Conservation (phyloP, 2,888 invertebrate species). For the Unio delphinus region DNA sequence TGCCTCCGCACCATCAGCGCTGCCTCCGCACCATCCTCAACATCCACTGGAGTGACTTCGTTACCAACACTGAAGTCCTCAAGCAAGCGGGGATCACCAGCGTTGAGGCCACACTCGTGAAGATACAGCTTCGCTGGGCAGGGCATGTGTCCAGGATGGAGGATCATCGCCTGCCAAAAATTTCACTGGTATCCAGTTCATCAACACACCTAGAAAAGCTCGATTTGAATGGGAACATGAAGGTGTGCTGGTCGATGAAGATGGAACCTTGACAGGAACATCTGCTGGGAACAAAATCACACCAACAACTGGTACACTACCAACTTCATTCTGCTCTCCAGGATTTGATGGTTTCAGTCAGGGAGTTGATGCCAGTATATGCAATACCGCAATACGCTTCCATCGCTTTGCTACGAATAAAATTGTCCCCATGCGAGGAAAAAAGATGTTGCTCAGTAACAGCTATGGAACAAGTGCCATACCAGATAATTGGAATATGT, state of each 20-base stretch:
- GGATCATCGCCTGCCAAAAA: too few relatives aligned
- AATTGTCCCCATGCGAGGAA: conserved; percentile 46
- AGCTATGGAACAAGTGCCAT: conserved; percentile 44
- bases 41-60: too few relatives aligned
- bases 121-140: too few relatives aligned
- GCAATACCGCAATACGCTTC: conserved; percentile 47
- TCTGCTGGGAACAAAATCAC: conserved; percentile 39
- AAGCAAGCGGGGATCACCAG: too few relatives aligned
- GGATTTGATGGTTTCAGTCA: conserved; percentile 18
- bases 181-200: conserved; percentile 38
- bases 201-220: conserved; percentile 49
- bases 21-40: too few relatives aligned
- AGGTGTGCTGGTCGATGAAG: conserved; percentile 54
- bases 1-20: too few relatives aligned
- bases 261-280: conserved; percentile 58
- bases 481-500: conserved; percentile 58
- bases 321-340: conserved; percentile 23
- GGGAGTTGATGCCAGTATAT: conserved; percentile 36
- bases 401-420: conserved; percentile 63
- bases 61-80: too few relatives aligned
- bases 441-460: conserved; percentile 50
- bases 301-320: conserved; percentile 45
- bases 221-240: conserved; percentile 49
- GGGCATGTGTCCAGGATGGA: too few relatives aligned
- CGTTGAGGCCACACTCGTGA: too few relatives aligned